phyloP scores from a whole-genome alignment of 2,797 vertebrate genomes.

The Phalanger gymnotis region DNA sequence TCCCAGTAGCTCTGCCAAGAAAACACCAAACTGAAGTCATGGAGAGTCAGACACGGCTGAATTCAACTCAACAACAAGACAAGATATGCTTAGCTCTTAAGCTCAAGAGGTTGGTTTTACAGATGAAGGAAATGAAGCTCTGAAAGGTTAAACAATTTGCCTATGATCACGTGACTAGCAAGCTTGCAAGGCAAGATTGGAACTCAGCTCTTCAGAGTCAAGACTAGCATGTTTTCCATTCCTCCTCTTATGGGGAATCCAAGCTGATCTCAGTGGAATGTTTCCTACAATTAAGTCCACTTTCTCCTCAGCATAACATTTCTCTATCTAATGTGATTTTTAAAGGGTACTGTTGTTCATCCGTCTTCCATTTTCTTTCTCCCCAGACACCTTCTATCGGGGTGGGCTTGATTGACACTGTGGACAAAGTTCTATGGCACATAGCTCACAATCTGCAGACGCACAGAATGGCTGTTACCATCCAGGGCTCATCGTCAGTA shows the following conservation, averaged over 20 bases:
- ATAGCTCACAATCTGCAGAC: conserved; percentile 87
- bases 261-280: not conserved
- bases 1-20: not conserved
- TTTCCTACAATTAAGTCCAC: not conserved
- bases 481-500: conserved; percentile 90
- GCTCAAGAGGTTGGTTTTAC: not conserved
- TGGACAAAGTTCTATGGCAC: conserved; percentile 92
- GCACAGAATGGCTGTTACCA: conserved; percentile 71
- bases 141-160: not conserved
- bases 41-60: not conserved
- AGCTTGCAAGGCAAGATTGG: not conserved
- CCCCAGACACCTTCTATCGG: conserved; percentile 81
- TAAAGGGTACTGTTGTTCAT: not conserved
- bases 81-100: not conserved
- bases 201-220: not conserved
- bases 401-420: conserved; percentile 89
- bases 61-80: not conserved
- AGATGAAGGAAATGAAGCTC: not conserved
- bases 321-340: not conserved
- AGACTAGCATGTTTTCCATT: not conserved
- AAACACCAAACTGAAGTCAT: not conserved
- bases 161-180: not conserved
- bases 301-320: not conserved
- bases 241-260: not conserved
- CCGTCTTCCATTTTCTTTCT: not conserved